Evolutionary conservation across 2,113 vertebrate species (phyloP).

Genomic region (Hippotragus niger): DNA sequence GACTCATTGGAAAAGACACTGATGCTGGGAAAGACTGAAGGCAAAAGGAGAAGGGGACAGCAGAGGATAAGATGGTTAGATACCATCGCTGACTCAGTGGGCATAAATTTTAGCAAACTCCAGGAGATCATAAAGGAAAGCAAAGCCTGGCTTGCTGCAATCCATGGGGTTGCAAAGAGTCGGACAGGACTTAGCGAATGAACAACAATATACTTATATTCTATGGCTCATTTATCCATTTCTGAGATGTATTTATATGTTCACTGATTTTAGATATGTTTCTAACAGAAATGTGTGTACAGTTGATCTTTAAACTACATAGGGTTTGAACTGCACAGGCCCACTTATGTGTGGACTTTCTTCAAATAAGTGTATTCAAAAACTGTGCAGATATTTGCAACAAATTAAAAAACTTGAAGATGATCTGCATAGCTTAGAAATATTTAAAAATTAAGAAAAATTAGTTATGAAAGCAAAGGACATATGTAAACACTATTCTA

Average conservation of each 20-base stretch:
- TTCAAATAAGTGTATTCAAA: not conserved
- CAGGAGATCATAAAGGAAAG: not conserved
- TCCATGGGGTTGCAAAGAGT: not conserved
- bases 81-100: not conserved
- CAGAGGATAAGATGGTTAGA: not conserved
- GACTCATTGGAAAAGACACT: not conserved
- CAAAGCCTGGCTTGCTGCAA: not conserved
- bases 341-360: not conserved
- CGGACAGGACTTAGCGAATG: rapidly evolving
- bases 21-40: not conserved
- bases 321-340: not conserved
- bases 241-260: not conserved
- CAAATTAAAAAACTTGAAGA: not conserved
- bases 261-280: not conserved
- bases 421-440: not conserved
- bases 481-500: not conserved
- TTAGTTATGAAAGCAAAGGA: not conserved
- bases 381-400: not conserved
- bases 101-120: not conserved
- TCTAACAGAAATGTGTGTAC: not conserved
- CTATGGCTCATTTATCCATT: not conserved
- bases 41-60: not conserved
- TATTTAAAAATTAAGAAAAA: not conserved
- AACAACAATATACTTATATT: not conserved
- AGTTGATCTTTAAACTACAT: not conserved